Base-by-base conservation (phyloP, 2,113 vertebrate species). In the Verasper variegatus region DNA sequence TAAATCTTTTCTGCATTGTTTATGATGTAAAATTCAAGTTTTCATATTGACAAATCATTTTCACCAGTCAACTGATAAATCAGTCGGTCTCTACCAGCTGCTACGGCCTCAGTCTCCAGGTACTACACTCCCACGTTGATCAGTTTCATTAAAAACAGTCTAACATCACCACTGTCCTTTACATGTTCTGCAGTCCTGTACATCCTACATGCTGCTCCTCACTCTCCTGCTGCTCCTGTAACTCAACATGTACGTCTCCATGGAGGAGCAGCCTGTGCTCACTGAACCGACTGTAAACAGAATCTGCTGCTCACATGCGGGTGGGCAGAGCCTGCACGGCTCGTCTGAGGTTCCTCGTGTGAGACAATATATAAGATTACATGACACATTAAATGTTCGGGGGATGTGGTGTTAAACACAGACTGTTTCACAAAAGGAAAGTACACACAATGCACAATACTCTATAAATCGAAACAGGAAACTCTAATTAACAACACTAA, bases 221-320 rank as follows among this genome's bases (percentile, higher is more conserved):
- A 21, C 31, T 21, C 42, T 45, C 14, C 42, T 15, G 11, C 42
- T 14, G 68, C 54, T 56, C 26, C 74, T 57, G 72, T 14, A n/a
- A 26, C 2, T 23, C 31, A 18, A 76, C 42, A 45, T 15, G 42
- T 45, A 72, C 26, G 21, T 68, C 57, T 78, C 65, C 20, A 4
- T 55, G 54, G 51, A 68, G 23, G 18, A 52, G 45, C 76, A 80
- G 68, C n/a, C 26, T 37, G 31, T 47, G 31, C 42, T 10, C 37
- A 45, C 35, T 45, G 42, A 45, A 14, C 42, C n/a, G 14, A 69
- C 55, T 23, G 63, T 37, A 76, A 72, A 76, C 77, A 79, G 45
- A 45, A 72, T 24, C 77, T 68, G 77, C 68, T 73, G 68, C 13
- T 15, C 42, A 45, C 42, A 45, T 45, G 14, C 31, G 31, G 31